Evolutionary conservation across 2,888 invertebrate genomes (phyloP).

Genomic region (Miltochrista miniata): DNA sequence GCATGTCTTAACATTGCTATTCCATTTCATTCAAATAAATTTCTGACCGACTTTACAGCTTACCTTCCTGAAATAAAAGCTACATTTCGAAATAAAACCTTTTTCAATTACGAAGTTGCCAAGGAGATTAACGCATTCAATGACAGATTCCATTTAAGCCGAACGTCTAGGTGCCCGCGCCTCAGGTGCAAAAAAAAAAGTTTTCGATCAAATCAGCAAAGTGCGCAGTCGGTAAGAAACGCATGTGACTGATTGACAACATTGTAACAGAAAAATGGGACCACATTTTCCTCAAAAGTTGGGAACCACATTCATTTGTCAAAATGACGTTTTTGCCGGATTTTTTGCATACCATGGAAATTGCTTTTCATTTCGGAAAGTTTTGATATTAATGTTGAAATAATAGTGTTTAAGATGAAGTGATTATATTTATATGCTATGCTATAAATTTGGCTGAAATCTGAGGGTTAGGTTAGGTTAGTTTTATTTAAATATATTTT

Average conservation of each 20-base stretch:
- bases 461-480: no score
- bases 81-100: conserved; percentile 6
- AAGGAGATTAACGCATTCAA: conserved; percentile 24
- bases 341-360: conserved; percentile 13
- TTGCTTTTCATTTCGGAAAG: conserved; percentile 14
- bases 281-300: conserved; percentile 57
- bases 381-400: conserved; percentile 2
- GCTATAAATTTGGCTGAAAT: background rate
- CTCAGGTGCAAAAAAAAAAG: conserved; percentile 73
- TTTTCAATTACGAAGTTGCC: conserved; percentile 30
- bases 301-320: conserved; percentile 57
- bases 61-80: no score
- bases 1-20: no score
- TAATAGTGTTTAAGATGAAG: background rate
- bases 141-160: conserved; percentile 19
- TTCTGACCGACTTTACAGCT: no score
- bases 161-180: conserved; percentile 30
- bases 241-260: conserved; percentile 78
- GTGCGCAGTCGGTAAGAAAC: conserved; percentile 59
- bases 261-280: conserved; percentile 63
- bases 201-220: conserved; percentile 79
- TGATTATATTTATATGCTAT: no score
- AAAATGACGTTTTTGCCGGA: conserved; percentile 27
- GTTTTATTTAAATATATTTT: no score
- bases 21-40: no score